Conservation (phyloP, 2,797 vertebrate species). For the Yasuhikotakia modesta region DNA sequence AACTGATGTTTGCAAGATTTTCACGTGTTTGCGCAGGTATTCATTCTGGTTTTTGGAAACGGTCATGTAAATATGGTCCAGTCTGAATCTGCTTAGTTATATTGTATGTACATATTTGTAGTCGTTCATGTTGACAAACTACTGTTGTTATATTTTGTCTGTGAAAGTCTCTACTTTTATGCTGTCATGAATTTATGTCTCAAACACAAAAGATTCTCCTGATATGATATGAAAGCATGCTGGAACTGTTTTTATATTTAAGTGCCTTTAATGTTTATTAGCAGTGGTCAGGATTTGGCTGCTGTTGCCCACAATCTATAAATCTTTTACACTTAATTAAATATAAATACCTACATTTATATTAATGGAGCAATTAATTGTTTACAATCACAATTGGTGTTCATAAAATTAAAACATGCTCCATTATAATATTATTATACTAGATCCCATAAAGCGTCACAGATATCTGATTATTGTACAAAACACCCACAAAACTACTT, state of each 20-base stretch:
- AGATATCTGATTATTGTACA: neutral
- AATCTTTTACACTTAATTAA: neutral
- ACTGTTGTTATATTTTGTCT: neutral
- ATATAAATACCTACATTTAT: constrained; percentile 16
- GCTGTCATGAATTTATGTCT: neutral
- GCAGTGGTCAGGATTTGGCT: constrained; percentile 23
- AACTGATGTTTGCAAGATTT: neutral
- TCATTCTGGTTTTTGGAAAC: neutral
- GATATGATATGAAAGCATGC: constrained; percentile 24
- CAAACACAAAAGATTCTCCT: neutral
- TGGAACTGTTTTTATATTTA: constrained; percentile 11
- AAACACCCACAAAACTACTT: neutral
- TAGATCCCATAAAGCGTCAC: constrained; percentile 8
- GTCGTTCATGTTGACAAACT: neutral
- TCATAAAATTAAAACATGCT: constrained; percentile 3
- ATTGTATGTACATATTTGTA: neutral
- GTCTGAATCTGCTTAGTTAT: constrained; percentile 4
- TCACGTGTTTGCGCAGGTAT: neutral
- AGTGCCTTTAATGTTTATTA: constrained; percentile 32
- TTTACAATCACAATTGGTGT: constrained; percentile 4
- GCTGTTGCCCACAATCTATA: too few relatives aligned
- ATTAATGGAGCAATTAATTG: neutral
- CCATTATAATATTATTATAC: constrained; percentile 9
- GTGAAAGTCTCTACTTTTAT: neutral
- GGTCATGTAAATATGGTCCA: neutral